A percentile compares a stretch with the other conserved stretches of the same genome.
These are phyloP conservation scores for Adineta ricciae DNA, from an alignment of 2,888 invertebrate species.

Conservation along the genomic window DNA sequence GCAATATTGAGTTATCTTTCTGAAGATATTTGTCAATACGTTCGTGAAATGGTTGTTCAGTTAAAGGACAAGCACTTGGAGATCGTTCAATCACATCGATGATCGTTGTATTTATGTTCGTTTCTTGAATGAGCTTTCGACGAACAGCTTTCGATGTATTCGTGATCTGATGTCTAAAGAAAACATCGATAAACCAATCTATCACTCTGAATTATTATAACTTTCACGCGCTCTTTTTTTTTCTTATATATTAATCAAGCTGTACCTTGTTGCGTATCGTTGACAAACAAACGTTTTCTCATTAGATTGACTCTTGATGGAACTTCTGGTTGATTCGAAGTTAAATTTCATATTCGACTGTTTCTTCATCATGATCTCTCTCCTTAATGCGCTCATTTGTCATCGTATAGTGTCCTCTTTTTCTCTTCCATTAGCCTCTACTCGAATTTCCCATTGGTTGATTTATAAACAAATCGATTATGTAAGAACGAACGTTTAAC, in stretches of 20 bases:
- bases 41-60: neutral
- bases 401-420: neutral
- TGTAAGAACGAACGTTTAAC: conserved; percentile 5
- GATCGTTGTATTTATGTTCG: neutral
- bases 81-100: neutral
- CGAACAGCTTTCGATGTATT: neutral
- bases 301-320: neutral
- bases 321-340: neutral
- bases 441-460: neutral
- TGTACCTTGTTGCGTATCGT: neutral
- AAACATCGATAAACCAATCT: too few species aligned
- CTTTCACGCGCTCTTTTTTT: too few species aligned
- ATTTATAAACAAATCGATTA: neutral
- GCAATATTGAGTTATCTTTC: neutral
- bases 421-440: neutral
- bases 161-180: neutral
- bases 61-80: neutral
- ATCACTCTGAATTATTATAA: too few species aligned
- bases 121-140: neutral
- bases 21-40: neutral
- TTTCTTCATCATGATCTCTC: neutral
- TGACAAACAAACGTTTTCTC: neutral
- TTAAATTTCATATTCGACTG: neutral
- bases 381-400: neutral
- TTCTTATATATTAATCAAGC: too few species aligned